Conservation (phyloP, 2,113 vertebrate species). For the Girardinichthys multiradiatus region DNA sequence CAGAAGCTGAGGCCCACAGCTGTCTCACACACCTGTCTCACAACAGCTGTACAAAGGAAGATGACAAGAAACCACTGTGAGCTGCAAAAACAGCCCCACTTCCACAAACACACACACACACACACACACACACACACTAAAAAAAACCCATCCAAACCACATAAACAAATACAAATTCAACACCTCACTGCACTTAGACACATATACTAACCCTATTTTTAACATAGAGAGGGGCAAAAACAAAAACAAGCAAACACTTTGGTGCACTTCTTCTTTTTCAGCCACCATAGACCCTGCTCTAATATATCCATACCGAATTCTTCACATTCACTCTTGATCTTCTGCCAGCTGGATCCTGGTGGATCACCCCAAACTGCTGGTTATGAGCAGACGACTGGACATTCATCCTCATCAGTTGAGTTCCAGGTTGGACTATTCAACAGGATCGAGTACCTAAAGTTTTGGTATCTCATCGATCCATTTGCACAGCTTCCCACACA, state of each 20-base stretch:
- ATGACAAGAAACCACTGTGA: conserved; percentile 36
- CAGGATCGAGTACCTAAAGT: conserved; percentile 9
- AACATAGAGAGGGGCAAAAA: too few species aligned
- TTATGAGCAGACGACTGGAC: conserved; percentile 19
- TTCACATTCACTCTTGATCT: conserved; percentile 71
- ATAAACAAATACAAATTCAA: conserved; percentile 43
- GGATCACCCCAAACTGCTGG: conserved; percentile 12
- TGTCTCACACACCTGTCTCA: conserved; percentile 68
- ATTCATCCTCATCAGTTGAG: conserved; percentile 53
- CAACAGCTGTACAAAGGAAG: conserved; percentile 67
- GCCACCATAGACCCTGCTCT: background rate
- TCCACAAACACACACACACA: conserved; percentile 14
- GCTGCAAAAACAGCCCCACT: conserved; percentile 51
- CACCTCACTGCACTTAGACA: conserved; percentile 33
- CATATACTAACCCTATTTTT: conserved; percentile 27
- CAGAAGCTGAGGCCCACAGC: conserved; percentile 48
- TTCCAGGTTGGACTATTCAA: background rate
- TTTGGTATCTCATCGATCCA: conserved; percentile 12
- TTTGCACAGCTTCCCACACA: conserved; percentile 16
- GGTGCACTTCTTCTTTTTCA: conserved; percentile 24
- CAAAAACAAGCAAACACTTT: background rate
- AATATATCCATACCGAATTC: conserved; percentile 63
- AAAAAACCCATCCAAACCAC: conserved; percentile 65
- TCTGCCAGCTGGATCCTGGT: conserved; percentile 33
- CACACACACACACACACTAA: conserved; percentile 9